Percentiles rank a stretch among this genome's conserved stretches.
Conservation (phyloP, 2,888 invertebrate genomes). For the Scaptodrosophila latifasciaeformis region DNA sequence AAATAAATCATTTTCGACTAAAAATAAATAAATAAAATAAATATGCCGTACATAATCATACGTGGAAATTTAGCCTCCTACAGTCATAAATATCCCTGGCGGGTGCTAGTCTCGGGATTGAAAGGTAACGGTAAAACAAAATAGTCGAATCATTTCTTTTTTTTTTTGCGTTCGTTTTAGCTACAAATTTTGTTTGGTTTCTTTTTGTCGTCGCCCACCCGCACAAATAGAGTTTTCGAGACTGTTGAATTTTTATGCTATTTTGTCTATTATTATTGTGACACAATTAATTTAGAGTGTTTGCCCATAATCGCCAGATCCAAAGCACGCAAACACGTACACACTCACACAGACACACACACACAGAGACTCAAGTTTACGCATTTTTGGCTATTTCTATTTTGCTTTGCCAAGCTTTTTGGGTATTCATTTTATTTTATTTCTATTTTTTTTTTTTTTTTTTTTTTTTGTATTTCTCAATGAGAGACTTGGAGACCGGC, state of each 20-base stretch:
- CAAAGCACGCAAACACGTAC: constrained; percentile 6
- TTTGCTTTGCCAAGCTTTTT: too few relatives aligned
- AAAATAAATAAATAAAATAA: too few relatives aligned
- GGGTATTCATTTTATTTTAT: too few relatives aligned
- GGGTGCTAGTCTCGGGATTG: constrained; percentile 89
- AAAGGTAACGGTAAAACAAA: constrained; percentile 81
- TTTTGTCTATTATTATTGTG: constrained; percentile 36
- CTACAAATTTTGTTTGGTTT: constrained; percentile 11
- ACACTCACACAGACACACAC: constrained; percentile 24
- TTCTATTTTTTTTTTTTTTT: too few relatives aligned
- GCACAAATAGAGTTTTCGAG: constrained; percentile 11
- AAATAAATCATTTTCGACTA: too few relatives aligned
- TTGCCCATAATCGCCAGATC: constrained; percentile 13
- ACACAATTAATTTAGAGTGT: constrained; percentile 51
- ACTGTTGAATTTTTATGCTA: constrained; percentile 19
- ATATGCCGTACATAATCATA: constrained; percentile 92
- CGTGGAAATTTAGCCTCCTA: constrained; percentile 91
- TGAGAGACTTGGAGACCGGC: too few relatives aligned
- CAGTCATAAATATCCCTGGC: constrained; percentile 90
- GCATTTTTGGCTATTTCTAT: not conserved
- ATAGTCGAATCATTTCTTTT: not conserved
- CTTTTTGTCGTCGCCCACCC: constrained; percentile 18
- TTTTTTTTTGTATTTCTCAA: too few relatives aligned
- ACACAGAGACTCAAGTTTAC: constrained; percentile 1
- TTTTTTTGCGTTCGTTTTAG: not conserved